These are phyloP conservation scores for Cliona cf. orientalis DNA, from an alignment of 37 sponge, comb jelly and placozoan genomes.

Conservation along the genomic window DNA sequence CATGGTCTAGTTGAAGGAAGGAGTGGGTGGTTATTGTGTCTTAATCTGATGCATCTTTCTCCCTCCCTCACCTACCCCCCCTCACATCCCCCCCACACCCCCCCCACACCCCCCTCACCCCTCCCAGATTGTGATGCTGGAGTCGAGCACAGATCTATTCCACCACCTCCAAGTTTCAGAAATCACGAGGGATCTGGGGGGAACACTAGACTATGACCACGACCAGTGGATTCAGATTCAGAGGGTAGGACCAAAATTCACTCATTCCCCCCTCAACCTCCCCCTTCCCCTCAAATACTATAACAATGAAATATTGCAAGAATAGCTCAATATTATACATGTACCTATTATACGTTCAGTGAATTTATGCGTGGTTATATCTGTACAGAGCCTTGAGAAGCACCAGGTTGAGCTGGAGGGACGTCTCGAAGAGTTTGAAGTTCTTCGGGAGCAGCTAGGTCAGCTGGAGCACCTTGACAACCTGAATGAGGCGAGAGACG, in stretches of 20 bases:
- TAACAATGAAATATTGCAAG: no score
- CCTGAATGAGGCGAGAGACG: slow-evolving; percentile 32
- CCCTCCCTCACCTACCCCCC: background rate
- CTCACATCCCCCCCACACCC: background rate
- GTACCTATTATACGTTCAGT: background rate
- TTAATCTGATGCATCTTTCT: background rate
- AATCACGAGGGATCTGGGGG: slow-evolving; percentile 65
- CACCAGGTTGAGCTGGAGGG: slow-evolving; percentile 3
- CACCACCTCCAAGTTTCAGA: slow-evolving; percentile 49
- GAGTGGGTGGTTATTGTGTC: background rate
- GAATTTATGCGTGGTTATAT: background rate
- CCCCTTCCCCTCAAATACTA: no score
- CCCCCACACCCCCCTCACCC: background rate
- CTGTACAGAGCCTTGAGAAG: slow-evolving; percentile 45
- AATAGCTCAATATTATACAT: no score
- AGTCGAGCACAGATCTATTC: slow-evolving; percentile 41
- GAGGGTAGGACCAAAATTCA: slow-evolving; percentile 63
- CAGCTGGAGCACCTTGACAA: slow-evolving; percentile 7
- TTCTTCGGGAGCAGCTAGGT: slow-evolving; percentile 35
- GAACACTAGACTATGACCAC: slow-evolving; percentile 70
- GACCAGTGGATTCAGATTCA: slow-evolving; percentile 63
- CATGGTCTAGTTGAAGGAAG: background rate
- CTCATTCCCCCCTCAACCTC: no score
- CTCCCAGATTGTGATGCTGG: slow-evolving; percentile 46
- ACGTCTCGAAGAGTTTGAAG: slow-evolving; percentile 24